These are phyloP conservation scores for Tylochromis polylepis DNA, from an alignment of 2,113 vertebrate genomes.

Conservation along the genomic window DNA sequence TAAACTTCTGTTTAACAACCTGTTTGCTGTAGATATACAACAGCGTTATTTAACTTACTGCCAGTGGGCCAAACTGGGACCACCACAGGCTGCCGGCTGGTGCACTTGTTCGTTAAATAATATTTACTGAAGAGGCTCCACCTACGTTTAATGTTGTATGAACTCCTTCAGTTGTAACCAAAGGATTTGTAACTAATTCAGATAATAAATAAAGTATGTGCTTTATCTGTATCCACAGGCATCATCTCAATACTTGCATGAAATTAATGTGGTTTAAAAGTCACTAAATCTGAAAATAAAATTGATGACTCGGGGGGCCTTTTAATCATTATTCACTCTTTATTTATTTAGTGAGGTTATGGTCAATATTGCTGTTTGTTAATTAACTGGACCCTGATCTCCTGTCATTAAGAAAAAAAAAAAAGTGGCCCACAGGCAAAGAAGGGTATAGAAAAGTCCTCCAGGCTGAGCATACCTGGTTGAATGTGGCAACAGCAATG, in stretches of 20 bases:
- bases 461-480: fast-evolving
- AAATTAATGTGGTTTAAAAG: not conserved
- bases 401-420: fast-evolving
- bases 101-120: not conserved
- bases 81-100: not conserved
- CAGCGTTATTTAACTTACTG: not conserved
- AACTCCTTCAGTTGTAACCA: not conserved
- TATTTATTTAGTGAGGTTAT: not conserved
- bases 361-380: too few species aligned
- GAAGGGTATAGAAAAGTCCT: not conserved
- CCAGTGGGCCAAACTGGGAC: not conserved
- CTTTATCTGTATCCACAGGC: not conserved
- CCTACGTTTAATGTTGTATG: not conserved
- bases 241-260: not conserved
- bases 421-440: not conserved
- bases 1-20: not conserved
- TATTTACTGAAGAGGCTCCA: not conserved
- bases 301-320: not conserved
- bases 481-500: not conserved
- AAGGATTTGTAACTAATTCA: not conserved
- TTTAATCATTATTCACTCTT: not conserved
- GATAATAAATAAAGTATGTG: not conserved
- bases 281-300: not conserved
- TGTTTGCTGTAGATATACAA: not conserved
- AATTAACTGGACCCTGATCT: not conserved